Base-by-base conservation (phyloP, 2,888 invertebrate species). In the Sympetrum striolatum region DNA sequence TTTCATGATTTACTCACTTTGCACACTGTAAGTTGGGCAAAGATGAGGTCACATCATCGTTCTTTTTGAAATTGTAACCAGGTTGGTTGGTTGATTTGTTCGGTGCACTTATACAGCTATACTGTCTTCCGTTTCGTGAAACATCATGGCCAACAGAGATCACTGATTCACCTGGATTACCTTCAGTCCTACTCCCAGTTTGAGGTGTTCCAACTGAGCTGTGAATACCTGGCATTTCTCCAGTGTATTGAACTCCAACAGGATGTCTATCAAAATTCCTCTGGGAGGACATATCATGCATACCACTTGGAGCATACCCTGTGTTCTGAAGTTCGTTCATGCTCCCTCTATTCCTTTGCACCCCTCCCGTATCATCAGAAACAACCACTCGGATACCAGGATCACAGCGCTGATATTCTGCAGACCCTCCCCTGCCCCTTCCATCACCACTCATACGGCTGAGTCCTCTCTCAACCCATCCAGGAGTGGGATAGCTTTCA, bases 401-500 rank as follows among this genome's bases (percentile, higher is more conserved):
- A 22, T 73, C 90, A 81, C 31, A 35, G n/a, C 81, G 18, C 31
- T 48, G 60, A 18, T 48, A 80, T 58, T 73, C 81, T 3, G 48
- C 64, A 18, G 90, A 90, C 8, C 90, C 64, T 58, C 73, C 58
- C 53, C 73, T 73, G 48, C 81, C 80, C 25, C 90, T 79, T 8
- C 79, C 79, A 53, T 90, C 90, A 48, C 60, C 22, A 44, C 90
- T 81, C 82, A 90, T 81, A 35, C 86, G 95, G 92, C 95, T 95
- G 73, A 95, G 93, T n/a, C 95, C 95, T 86, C 95, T 94, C 91
- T 95, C 95, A 58, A 95, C 95, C 95, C 95, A 95, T 1, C 95
- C 94, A 4, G 95, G 95, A 2, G 95, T 95, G 35, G 94, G 94
- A 93, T 94, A 90, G 48, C 53, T 90, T 35, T 91, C 91, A 44